Base-by-base conservation (phyloP, 2,888 invertebrate genomes). In the Agapostemon virescens region DNA sequence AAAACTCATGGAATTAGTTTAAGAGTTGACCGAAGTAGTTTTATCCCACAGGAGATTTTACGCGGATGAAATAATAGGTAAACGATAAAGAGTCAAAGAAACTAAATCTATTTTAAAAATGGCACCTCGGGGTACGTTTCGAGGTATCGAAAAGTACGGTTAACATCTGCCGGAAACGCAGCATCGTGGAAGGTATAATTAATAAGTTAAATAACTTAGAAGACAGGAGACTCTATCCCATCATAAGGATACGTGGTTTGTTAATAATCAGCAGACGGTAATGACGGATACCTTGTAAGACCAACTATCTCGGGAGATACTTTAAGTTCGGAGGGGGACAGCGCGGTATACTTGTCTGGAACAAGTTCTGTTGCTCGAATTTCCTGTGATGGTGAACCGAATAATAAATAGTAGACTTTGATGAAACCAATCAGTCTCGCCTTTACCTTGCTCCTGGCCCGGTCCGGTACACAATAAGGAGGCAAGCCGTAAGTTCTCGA, bases 401-500 rank as follows among this genome's bases (percentile, higher is more conserved):
- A 78, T 69, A 69, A 69, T 74, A 69, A 70, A 71, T 77, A 40
- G 49, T 23, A 66, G 26, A 61, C 45, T 73, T 71, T 61, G 74
- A 75, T 52, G 72, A 79, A 75, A 66, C 69, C 61, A 45, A 69
- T 82, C 69, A 61, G 69, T 75, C 75, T 66, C 26, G 15, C 20
- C 63, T 71, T 79, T 71, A 63, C 61, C 71, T 67, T 26, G 58
- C 20, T 26, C 20, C 23, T 40, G 69, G 55, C 67, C 61, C 74
- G 70, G 49, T 55, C 77, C 74, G 77, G 69, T 78, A 69, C 71
- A 64, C 52, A 49, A 45, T 33, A 55, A 69, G 67, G 69, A 64
- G 70, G 63, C 52, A 77, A 61, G 76, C 79, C 74, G 77, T 74
- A 77, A 78, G 52, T 58, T 55, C 67, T 40, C 70, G 70, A 64